Conservation (phyloP, 1,140 invertebrate species). For the Chrysomallon squamiferum region DNA sequence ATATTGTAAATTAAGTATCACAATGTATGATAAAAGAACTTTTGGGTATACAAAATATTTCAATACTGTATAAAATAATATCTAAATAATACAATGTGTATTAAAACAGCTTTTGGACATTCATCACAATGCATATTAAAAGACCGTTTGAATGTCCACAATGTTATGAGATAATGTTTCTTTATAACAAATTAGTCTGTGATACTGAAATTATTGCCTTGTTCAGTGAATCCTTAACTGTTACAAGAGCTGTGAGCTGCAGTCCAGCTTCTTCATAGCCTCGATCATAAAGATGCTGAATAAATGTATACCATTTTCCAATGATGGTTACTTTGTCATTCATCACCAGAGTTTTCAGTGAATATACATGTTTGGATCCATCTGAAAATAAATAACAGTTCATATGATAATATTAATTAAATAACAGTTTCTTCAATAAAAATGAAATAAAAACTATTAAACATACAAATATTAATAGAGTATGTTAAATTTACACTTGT, state of each 20-base stretch:
- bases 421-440: neutral
- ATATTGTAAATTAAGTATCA: no score
- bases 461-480: neutral
- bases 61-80: no score
- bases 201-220: neutral
- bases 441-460: neutral
- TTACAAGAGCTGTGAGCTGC: slow-evolving; percentile 44
- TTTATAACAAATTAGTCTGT: neutral
- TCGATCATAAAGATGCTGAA: slow-evolving; percentile 39
- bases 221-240: slow-evolving; percentile 20
- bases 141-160: neutral
- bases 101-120: no score
- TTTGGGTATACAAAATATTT: no score
- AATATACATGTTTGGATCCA: slow-evolving; percentile 16
- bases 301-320: slow-evolving; percentile 43
- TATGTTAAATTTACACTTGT: neutral
- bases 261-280: slow-evolving; percentile 46
- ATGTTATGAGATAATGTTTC: neutral
- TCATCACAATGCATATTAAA: neutral
- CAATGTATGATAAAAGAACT: no score
- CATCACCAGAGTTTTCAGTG: slow-evolving; percentile 40
- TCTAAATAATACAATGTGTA: no score
- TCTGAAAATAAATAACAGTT: slow-evolving; percentile 16
- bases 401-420: neutral
- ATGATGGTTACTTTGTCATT: slow-evolving; percentile 42